These are phyloP conservation scores for Lepisosteus osseus DNA, from an alignment of 2,113 vertebrate genomes.

Conservation along the genomic window DNA sequence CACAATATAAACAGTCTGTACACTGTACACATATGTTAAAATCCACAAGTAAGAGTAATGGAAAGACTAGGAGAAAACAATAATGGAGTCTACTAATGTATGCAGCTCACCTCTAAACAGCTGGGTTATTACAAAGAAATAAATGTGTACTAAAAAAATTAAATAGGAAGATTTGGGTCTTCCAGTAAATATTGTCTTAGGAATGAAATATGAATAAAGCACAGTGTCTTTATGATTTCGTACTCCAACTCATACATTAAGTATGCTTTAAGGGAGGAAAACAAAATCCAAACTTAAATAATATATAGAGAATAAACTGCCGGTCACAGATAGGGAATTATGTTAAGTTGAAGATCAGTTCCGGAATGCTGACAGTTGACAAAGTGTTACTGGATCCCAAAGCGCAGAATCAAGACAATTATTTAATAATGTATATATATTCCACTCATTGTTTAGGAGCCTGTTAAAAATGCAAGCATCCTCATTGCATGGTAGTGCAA, in stretches of 20 bases:
- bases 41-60: too few relatives aligned
- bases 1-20: too few relatives aligned
- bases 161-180: background rate
- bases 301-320: background rate
- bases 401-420: conserved; percentile 42
- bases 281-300: background rate
- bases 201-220: background rate
- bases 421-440: conserved; percentile 45
- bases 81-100: too few relatives aligned
- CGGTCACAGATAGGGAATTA: background rate
- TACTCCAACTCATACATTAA: background rate
- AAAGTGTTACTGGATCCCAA: conserved; percentile 27
- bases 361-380: background rate
- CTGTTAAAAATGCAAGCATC: background rate
- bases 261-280: background rate
- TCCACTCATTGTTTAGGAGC: background rate
- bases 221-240: background rate
- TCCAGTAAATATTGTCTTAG: background rate
- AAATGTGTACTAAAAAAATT: background rate
- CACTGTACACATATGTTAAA: too few relatives aligned
- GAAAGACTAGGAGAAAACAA: too few relatives aligned
- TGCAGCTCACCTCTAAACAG: too few relatives aligned
- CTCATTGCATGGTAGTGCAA: conserved; percentile 6
- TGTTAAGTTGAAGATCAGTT: background rate
- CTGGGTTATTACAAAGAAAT: too few relatives aligned